A percentile compares a stretch with the other conserved stretches of the same genome.
These are phyloP conservation scores for Gambusia affinis DNA, from an alignment of 2,113 vertebrate genomes.

Conservation along the genomic window DNA sequence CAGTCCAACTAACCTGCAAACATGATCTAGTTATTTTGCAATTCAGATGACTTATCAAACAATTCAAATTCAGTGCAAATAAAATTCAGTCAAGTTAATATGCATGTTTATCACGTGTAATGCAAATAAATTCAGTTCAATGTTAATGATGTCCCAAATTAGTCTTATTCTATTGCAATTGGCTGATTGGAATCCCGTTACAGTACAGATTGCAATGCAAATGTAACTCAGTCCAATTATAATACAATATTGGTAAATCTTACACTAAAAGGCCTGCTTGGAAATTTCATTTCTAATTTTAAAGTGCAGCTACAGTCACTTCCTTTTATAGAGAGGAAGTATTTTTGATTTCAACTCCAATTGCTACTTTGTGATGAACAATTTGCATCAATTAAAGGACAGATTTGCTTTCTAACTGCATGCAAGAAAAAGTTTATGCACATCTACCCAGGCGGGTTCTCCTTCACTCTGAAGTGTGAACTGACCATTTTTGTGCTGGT, in stretches of 20 bases:
- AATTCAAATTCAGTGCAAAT: too few relatives aligned
- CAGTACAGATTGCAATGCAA: background rate
- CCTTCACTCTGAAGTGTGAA: background rate
- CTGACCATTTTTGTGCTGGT: background rate
- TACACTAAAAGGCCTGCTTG: too few relatives aligned
- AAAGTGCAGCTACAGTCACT: background rate
- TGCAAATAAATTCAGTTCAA: too few relatives aligned
- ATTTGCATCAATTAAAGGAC: background rate
- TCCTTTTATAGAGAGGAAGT: too few relatives aligned
- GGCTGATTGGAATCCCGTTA: background rate
- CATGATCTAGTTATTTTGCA: too few relatives aligned
- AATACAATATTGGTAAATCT: background rate
- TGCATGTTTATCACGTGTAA: background rate
- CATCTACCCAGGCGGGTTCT: background rate
- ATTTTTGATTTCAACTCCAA: too few relatives aligned
- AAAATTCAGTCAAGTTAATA: too few relatives aligned
- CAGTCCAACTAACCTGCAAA: too few relatives aligned
- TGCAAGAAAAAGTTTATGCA: background rate
- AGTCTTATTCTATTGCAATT: background rate
- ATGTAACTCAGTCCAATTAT: background rate
- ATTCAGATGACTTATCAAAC: background rate
- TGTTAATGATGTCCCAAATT: too few relatives aligned
- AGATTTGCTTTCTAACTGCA: background rate
- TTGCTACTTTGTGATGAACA: too few relatives aligned
- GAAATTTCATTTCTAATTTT: background rate